Evolutionary conservation across 2,113 vertebrate species (phyloP).

Genomic region (Sterrhoptilus dennistouni): DNA sequence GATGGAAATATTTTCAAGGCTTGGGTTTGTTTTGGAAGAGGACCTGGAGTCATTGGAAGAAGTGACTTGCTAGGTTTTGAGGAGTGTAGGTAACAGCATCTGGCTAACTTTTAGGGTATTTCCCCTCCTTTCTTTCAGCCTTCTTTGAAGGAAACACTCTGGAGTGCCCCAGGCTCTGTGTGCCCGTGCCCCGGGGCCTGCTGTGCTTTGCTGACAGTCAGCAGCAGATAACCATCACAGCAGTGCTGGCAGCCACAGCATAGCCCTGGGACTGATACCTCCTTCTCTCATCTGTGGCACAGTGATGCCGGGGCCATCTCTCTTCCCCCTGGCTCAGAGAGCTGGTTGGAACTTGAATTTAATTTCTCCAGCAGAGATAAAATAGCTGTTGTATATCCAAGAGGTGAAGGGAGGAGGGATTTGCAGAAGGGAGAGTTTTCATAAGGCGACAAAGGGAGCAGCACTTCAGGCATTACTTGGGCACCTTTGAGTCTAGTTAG

Average conservation of each 20-base stretch:
- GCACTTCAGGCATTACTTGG: not conserved
- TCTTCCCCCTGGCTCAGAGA: not conserved
- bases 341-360: not conserved
- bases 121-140: accelerated
- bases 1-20: not conserved
- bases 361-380: not conserved
- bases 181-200: not conserved
- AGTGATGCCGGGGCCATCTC: accelerated
- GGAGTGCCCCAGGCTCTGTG: not conserved
- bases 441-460: not conserved
- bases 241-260: not conserved
- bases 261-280: not conserved
- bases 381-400: not conserved
- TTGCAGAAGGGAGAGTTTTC: not conserved
- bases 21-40: conserved; percentile 5
- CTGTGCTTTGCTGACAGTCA: not conserved
- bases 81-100: not conserved
- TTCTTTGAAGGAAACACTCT: not conserved
- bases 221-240: not conserved
- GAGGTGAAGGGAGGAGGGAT: not conserved
- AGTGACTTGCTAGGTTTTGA: not conserved
- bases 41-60: not conserved
- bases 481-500: not conserved
- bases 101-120: not conserved
- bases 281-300: not conserved